Percentiles rank a stretch among this genome's conserved stretches.
These are phyloP conservation scores for Melanotaenia boesemani DNA, from an alignment of 2,797 vertebrate species.

Conservation along the genomic window DNA sequence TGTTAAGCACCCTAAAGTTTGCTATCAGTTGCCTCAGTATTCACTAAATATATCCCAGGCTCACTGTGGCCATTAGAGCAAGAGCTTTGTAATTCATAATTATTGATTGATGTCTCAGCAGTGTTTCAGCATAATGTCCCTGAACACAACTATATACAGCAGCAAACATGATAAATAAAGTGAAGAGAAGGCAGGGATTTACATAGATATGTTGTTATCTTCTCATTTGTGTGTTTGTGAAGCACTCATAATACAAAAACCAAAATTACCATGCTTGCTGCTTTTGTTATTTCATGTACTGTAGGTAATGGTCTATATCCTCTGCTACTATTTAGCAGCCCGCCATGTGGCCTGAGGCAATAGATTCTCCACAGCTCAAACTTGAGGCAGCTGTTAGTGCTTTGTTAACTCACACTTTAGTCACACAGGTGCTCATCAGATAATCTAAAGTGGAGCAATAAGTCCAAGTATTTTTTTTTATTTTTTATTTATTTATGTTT, in stretches of 20 bases:
- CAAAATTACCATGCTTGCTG: conserved; percentile 20
- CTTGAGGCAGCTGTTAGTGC: conserved; percentile 10
- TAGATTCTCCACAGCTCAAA: neutral
- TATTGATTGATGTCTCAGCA: conserved; percentile 74
- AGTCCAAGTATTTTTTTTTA: neutral
- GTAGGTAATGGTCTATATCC: conserved; percentile 4
- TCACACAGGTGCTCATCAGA: neutral
- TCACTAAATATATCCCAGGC: conserved; percentile 48
- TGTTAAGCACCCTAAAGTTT: conserved; percentile 15
- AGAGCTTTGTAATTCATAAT: conserved; percentile 68
- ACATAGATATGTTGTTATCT: conserved; percentile 27
- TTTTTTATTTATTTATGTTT: too few relatives aligned
- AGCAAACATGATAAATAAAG: conserved; percentile 47
- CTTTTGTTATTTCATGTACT: conserved; percentile 15
- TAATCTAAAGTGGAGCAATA: neutral
- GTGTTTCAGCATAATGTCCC: conserved; percentile 50
- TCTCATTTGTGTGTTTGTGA: conserved; percentile 32
- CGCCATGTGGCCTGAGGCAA: neutral
- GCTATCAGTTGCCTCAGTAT: conserved; percentile 20
- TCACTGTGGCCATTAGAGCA: conserved; percentile 49
- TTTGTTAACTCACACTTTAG: conserved; percentile 14
- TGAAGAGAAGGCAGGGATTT: conserved; percentile 30
- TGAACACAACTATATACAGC: conserved; percentile 30
- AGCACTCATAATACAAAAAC: conserved; percentile 10
- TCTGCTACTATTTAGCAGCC: conserved; percentile 16